Evolutionary conservation across 2,888 invertebrate species (phyloP), one percentile per base, ranked within the genome.

Genomic region (Dioctria rufipes): DNA sequence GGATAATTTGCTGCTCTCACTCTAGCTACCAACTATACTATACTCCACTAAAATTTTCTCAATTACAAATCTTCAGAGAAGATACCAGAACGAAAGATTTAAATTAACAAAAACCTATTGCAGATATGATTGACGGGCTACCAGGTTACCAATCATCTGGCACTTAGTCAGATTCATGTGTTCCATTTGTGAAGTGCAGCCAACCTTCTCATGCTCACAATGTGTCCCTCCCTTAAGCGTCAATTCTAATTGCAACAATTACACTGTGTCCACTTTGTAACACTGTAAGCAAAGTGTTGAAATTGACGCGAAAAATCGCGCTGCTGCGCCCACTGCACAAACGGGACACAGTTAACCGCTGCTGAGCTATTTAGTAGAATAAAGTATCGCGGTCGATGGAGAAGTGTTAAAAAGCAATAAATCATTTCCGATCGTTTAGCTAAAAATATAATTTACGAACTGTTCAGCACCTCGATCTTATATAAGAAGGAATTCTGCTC

Each of bases 391-490:
- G 71, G 51, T 46, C 40, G 46, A 39, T 61, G 25, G 61, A 13
- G 54, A 73, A 40, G 73, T 73, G 73, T 58, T 73, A 73, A 73
- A 54, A 73, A 73, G 73, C 58, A 40, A 73, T 73, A 73, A 73
- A 73, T 73, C 73, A 73, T 60, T 60, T 73, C 42, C 58, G 73
- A 73, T 73, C 58, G 73, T 40, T 73, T 60, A 73, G 73, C 73
- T 73, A 60, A 73, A 73, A 73, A 73, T 73, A 73, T 73, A 73
- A 73, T 73, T 73, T 73, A 73, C 73, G 73, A 73, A 73, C 58
- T 13, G 60, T n/a, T 73, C 73, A 73, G 73, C 73, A 42, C 73
- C 73, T 58, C n/a, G 73, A n/a, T 13, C 51, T 67, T 73, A 73
- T 73, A 73, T 73, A 73, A 73, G 54, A 42, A 51, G 73, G 73